phyloP scores from a whole-genome alignment of 2,888 invertebrate species.

The Chrysolina oricalcia region DNA sequence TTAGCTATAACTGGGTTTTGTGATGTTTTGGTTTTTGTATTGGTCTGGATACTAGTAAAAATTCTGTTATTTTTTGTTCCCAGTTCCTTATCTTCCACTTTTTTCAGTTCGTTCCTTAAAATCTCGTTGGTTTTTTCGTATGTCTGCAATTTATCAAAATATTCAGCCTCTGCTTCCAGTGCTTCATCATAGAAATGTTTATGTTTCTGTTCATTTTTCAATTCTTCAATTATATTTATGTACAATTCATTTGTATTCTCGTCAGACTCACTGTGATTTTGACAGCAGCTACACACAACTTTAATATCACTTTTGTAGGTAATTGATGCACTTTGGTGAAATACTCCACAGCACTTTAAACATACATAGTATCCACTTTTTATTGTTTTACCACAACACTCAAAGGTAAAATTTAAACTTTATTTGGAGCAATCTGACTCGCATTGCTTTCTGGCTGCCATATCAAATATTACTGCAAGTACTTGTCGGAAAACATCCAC shows the following conservation, averaged over 20 bases:
- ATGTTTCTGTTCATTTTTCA: not conserved
- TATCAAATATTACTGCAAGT: no score
- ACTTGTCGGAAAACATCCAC: no score
- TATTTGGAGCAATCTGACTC: not conserved
- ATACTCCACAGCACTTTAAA: not conserved
- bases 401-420: not conserved
- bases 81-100: not conserved
- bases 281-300: not conserved
- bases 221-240: not conserved
- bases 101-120: not conserved
- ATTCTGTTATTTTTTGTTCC: not conserved
- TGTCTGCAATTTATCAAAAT: not conserved
- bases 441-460: not conserved
- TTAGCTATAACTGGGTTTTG: no score
- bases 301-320: not conserved
- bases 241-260: not conserved
- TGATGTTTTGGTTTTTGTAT: no score
- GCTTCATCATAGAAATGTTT: constrained; percentile 8
- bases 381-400: not conserved
- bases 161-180: not conserved
- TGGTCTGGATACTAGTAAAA: no score
- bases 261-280: not conserved
- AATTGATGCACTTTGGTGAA: constrained; percentile 1
- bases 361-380: constrained; percentile 9
- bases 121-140: not conserved